Percentiles rank a stretch among this genome's conserved stretches.
phyloP scores from a whole-genome alignment of 2,888 invertebrate species.

The Entomobrya proxima region DNA sequence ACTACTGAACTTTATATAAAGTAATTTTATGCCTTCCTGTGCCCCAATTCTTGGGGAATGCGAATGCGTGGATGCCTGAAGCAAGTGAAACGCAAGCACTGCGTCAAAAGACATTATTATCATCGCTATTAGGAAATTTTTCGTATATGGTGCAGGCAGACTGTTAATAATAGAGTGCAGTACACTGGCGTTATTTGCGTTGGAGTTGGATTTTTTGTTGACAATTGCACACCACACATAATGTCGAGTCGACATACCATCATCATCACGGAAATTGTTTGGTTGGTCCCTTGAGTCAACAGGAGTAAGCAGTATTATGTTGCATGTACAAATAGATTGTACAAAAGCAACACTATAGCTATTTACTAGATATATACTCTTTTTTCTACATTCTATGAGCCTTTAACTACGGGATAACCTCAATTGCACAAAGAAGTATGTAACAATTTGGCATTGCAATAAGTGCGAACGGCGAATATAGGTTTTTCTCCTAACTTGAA shows the following conservation, averaged over 20 bases:
- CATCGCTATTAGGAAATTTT: not conserved
- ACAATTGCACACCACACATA: not conserved
- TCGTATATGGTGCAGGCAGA: not conserved
- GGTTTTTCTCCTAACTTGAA: constrained; percentile 20
- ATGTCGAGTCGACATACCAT: too few species aligned
- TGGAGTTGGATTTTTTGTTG: constrained; percentile 3
- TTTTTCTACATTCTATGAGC: not conserved
- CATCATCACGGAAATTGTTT: not conserved
- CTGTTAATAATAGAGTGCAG: not conserved
- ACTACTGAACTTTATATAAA: not conserved
- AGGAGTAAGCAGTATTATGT: not conserved
- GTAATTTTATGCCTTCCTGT: constrained; percentile 40
- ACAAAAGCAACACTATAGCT: not conserved
- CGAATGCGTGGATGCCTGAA: not conserved
- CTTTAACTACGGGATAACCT: constrained; percentile 13
- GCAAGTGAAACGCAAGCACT: constrained; percentile 3
- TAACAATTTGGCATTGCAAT: not conserved
- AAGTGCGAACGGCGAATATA: not conserved
- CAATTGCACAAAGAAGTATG: constrained; percentile 30
- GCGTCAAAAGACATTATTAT: not conserved
- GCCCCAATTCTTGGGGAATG: not conserved
- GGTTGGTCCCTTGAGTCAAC: not conserved
- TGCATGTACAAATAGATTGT: not conserved
- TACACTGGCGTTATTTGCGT: not conserved
- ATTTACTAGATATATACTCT: not conserved